Evolutionary conservation across 2,797 vertebrate species (phyloP), one percentile per base, ranked within the genome.

Genomic region (Linurgus olivaceus): DNA sequence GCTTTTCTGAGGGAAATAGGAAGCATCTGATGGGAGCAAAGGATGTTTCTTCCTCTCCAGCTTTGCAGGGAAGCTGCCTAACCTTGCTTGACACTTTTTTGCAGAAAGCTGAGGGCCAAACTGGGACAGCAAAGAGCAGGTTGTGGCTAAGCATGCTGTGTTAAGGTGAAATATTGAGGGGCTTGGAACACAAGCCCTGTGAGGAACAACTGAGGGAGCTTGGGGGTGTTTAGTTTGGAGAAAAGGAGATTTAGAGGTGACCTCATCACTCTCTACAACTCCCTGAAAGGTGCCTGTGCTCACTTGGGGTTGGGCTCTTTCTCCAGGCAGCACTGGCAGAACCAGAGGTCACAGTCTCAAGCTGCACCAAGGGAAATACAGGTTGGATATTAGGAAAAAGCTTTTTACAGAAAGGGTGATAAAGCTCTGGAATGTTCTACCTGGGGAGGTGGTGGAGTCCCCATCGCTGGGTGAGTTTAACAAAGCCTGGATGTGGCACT

Each of bases 11-110:
- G 62, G 51, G 78, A 65, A 44, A 7, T 80, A 71, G 90, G 90
- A 83, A 77, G 78, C 72, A 72, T 48, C 68, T 77, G 81, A 89
- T 31, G 50, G 72, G 86, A 95, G 65, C 75, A 91, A 52, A 75
- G 91, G 75, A 29, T 28, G 47, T 72, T 93, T 15, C 1, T 85
- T 92, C 86, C 77, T 50, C 33, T 23, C 42, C 78, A 80, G 72
- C 74, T 93, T 77, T 31, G 61, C 61, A 52, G 81, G 88, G 72
- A 86, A 85, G 57, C 57, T 63, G 55, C 65, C 40, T 31, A 61
- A 87, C 68, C 76, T 88, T 31, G 9, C 74, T 54, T 14, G 12
- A 6, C 19, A 7, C 4, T 2, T 57, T 63, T 74, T 25, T 89
- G 23, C 35, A 25, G 78, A 75, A 74, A 68, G 52, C 45, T 29